phyloP scores from a whole-genome alignment of 2,797 vertebrate species.

The Enteromius afrohamiltoni region DNA sequence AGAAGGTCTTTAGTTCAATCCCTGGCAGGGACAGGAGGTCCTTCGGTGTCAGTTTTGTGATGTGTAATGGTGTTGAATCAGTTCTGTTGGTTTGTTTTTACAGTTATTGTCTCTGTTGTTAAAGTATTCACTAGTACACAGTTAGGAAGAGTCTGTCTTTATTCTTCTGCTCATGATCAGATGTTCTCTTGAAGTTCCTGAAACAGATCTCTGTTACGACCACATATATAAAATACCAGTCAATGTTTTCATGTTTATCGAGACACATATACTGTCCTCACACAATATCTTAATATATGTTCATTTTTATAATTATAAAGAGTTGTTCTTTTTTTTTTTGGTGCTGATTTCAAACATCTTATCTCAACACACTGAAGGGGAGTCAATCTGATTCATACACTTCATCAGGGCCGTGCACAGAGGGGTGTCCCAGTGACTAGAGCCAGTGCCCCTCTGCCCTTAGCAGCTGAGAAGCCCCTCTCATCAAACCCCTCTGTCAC shows the following conservation, averaged over 20 bases:
- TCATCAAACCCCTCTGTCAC: no score
- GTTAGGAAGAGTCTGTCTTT: neutral
- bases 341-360: neutral
- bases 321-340: neutral
- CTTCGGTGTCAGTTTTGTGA: neutral
- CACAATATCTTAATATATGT: neutral
- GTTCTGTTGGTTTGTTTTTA: neutral
- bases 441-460: no score
- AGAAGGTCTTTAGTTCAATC: no score
- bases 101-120: neutral
- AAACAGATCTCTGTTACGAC: neutral
- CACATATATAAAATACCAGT: neutral
- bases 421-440: no score
- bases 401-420: no score
- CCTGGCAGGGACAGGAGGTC: no score
- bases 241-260: neutral
- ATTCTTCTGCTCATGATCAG: neutral
- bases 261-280: neutral
- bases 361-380: neutral
- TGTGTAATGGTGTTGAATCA: neutral
- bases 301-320: neutral
- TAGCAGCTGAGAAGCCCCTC: no score
- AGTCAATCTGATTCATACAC: neutral
- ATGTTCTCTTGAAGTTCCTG: neutral
- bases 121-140: neutral